These are phyloP conservation scores for Stigmatopora argus DNA, from an alignment of 2,113 vertebrate genomes.

Conservation along the genomic window DNA sequence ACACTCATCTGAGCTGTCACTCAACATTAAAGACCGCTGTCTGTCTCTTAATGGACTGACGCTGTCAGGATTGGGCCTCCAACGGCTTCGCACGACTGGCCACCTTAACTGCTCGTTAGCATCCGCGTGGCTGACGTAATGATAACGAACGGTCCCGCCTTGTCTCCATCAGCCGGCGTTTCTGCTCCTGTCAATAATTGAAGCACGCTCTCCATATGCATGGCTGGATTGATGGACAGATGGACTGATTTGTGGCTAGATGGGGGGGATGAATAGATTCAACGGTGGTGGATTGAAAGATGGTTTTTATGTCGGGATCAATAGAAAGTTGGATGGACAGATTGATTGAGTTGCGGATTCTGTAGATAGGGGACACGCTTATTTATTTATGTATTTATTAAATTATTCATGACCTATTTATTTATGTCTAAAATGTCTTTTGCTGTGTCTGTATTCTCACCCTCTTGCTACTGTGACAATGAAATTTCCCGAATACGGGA, in stretches of 20 bases:
- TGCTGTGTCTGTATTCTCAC: no score
- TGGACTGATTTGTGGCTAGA: not conserved
- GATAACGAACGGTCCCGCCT: conserved; percentile 48
- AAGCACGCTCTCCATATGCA: conserved; percentile 12
- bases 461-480: no score
- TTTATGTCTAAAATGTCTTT: no score
- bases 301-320: not conserved
- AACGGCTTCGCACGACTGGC: conserved; percentile 44
- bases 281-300: not conserved
- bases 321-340: not conserved
- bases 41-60: conserved; percentile 56
- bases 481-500: no score
- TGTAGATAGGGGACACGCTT: not conserved
- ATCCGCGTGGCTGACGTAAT: conserved; percentile 50
- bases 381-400: no score
- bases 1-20: conserved; percentile 46
- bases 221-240: not conserved
- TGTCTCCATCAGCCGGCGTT: conserved; percentile 11
- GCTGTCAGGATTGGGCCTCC: conserved; percentile 33
- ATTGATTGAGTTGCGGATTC: not conserved
- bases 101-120: conserved; percentile 58
- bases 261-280: not conserved
- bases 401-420: no score
- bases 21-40: conserved; percentile 59
- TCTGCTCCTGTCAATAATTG: conserved; percentile 46